Evolutionary conservation across 1,140 invertebrate genomes (phyloP), one percentile per base, ranked within the genome.

Genomic region (Schlechtendalia chinensis): DNA sequence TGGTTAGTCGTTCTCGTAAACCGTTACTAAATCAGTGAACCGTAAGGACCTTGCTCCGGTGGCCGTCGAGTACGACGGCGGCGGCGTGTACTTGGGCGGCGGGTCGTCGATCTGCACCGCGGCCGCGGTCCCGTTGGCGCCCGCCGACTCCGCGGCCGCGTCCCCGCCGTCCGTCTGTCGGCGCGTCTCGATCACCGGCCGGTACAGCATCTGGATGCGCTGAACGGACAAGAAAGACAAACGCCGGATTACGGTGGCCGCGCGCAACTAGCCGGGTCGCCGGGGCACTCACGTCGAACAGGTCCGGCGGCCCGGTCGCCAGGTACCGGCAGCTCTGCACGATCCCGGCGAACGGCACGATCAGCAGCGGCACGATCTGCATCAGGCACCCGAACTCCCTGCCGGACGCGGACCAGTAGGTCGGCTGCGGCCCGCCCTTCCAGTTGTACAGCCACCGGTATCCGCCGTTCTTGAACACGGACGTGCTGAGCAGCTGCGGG

Each of bases 11-110:
- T 67, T 81, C 27, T 69, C 61, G 50, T 69, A 67, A 81, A 69
- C 61, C 63, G 53, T 71, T 39, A 81, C 47, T 69, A 71, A 81
- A 39, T 69, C 61, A 24, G 79, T 67, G 24, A 71, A 67, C 69
- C 65, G 45, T 81, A 81, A 32, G 32, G 58, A 87, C 87, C 87
- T 86, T 0, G 91, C 92, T 16, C 94, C 94, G 1, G 94, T 97
- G 1, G 94, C 94, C 16, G 94, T 96, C 6, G 93, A 94, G 84
- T 96, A 96, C 27, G 93, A 95, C 4, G 94, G 95, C 3, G 95
- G 95, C 12, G 95, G 95, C 1, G 94, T 96, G 84, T 97, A 96
- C 85, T 96, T 96, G 22, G 94, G 95, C 16, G 95, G 94, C 11
- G 94, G 94, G 87, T 96, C 94, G 84, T 93, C 90, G 14, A 88